These are phyloP conservation scores for Anguilla megastoma DNA, from an alignment of 2,797 vertebrate species.

Conservation along the genomic window DNA sequence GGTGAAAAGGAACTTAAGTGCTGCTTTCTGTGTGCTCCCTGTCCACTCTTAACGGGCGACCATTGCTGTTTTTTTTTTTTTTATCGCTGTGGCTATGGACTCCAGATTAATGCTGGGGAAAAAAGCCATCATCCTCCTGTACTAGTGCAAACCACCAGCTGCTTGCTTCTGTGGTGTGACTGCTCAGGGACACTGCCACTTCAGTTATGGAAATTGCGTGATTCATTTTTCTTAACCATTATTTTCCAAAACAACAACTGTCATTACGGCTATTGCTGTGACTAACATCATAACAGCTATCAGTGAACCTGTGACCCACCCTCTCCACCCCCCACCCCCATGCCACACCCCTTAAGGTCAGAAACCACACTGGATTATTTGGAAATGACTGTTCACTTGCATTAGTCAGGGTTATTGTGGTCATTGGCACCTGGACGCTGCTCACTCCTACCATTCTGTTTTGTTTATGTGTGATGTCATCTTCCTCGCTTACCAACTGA, in stretches of 20 bases:
- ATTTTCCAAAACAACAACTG: constrained; percentile 6
- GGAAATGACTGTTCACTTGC: not conserved
- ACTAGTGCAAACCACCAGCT: not conserved
- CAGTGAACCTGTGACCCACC: not conserved
- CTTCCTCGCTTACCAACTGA: not conserved
- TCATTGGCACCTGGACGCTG: not conserved
- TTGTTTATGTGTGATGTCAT: not conserved
- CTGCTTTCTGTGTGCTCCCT: not conserved
- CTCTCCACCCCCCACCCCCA: no score
- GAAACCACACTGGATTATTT: not conserved
- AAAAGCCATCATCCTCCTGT: no score
- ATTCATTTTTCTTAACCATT: not conserved
- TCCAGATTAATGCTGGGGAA: not conserved
- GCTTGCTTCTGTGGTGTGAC: no score
- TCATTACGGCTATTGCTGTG: not conserved
- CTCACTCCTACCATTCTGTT: not conserved
- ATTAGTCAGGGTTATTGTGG: not conserved
- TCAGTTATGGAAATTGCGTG: not conserved
- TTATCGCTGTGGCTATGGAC: not conserved
- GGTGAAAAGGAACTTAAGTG: not conserved
- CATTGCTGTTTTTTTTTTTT: not conserved
- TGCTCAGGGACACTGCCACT: not conserved
- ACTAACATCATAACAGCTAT: not conserved
- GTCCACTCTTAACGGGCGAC: not conserved
- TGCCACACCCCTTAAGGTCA: not conserved